Conservation (phyloP, 1,140 invertebrate species). For the Scaptomyza montana region DNA sequence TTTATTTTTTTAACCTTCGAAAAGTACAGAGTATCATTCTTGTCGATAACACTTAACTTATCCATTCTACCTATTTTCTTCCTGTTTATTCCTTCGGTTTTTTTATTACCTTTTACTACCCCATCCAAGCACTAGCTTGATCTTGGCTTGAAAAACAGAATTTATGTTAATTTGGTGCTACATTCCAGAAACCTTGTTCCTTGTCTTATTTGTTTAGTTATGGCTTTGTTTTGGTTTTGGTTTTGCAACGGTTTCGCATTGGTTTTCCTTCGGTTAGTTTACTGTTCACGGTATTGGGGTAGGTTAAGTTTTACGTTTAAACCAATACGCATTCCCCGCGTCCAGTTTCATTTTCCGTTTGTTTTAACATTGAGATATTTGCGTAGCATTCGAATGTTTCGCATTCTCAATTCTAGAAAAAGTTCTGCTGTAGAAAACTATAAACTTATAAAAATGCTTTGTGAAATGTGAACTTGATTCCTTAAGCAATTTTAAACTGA, state of each 20-base stretch:
- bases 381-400: constrained; percentile 21
- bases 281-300: constrained; percentile 15
- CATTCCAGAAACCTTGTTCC: constrained; percentile 49
- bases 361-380: constrained; percentile 39
- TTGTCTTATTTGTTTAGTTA: constrained; percentile 43
- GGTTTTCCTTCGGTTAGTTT: not conserved
- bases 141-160: constrained; percentile 49
- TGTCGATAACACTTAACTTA: not conserved
- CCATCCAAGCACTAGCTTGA: not conserved
- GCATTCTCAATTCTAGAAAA: constrained; percentile 27
- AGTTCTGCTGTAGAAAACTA: not conserved
- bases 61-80: not conserved
- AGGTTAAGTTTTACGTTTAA: constrained; percentile 9
- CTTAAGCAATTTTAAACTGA: too few relatives aligned
- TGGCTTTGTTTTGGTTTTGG: constrained; percentile 54
- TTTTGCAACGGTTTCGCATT: constrained; percentile 1
- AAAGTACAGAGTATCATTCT: not conserved
- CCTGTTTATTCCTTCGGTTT: not conserved
- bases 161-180: constrained; percentile 77
- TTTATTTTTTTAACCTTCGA: too few relatives aligned
- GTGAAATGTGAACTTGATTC: too few relatives aligned
- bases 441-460: not conserved
- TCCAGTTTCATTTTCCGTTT: not conserved
- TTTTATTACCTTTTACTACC: constrained; percentile 21
- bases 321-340: not conserved